Conservation (phyloP, 2,797 vertebrate genomes). For the Chrosomus eos region DNA sequence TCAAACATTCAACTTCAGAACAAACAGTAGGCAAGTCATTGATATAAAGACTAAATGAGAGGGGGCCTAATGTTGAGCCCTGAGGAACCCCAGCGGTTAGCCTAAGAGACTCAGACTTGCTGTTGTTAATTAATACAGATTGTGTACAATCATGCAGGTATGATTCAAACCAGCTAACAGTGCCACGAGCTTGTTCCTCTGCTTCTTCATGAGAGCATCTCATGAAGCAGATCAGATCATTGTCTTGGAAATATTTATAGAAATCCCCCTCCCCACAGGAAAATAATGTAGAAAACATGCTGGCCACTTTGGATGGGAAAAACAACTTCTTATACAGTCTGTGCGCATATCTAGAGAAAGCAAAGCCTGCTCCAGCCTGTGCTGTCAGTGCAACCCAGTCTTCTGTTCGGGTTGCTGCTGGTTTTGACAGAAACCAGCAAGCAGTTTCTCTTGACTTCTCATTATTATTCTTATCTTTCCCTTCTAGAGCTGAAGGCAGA, state of each 20-base stretch:
- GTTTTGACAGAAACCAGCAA: constrained; percentile 36
- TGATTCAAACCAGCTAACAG: too few species aligned
- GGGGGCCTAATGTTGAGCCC: too few species aligned
- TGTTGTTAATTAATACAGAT: too few species aligned
- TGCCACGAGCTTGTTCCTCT: too few species aligned
- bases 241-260: neutral
- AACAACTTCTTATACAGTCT: neutral
- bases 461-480: constrained; percentile 11
- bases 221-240: neutral
- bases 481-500: constrained; percentile 5
- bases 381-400: constrained; percentile 26
- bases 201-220: neutral
- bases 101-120: too few species aligned
- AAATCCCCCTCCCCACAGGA: neutral
- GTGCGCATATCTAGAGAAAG: neutral
- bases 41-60: too few species aligned
- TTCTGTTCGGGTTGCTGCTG: constrained; percentile 9
- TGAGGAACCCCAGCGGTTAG: too few species aligned
- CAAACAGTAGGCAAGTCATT: too few species aligned
- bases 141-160: too few species aligned
- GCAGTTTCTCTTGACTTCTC: neutral
- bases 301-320: neutral
- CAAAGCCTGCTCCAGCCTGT: neutral
- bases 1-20: too few species aligned
- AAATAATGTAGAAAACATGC: neutral